Evolutionary conservation across 1,140 invertebrate genomes (phyloP).

Genomic region (Mamestra configurata): DNA sequence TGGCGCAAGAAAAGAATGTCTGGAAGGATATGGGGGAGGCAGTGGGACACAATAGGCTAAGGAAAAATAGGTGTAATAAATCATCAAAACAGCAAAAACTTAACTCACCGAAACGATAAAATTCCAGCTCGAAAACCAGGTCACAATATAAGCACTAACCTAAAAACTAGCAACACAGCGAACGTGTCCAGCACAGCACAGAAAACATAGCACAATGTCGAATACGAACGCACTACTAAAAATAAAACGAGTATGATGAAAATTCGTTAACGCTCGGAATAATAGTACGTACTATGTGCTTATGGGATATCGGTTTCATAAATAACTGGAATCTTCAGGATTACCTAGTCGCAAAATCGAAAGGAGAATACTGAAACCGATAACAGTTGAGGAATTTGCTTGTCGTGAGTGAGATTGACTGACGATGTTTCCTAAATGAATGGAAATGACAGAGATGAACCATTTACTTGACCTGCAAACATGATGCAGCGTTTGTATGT

Average conservation of each 20-base stretch:
- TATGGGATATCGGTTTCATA: slow-evolving; percentile 38
- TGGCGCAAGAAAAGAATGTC: too few species aligned
- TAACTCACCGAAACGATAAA: too few species aligned
- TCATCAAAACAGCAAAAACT: too few species aligned
- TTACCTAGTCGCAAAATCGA: background rate
- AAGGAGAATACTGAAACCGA: background rate
- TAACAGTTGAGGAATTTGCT: too few species aligned
- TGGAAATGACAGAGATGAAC: too few species aligned
- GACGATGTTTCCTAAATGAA: too few species aligned
- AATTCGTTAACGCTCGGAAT: slow-evolving; percentile 35
- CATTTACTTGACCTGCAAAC: too few species aligned
- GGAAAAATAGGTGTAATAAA: too few species aligned
- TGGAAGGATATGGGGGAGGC: too few species aligned
- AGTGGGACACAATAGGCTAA: too few species aligned
- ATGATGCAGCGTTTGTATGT: too few species aligned
- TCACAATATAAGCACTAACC: slow-evolving; percentile 18
- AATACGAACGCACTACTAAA: slow-evolving; percentile 25
- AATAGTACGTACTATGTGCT: background rate
- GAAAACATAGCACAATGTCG: slow-evolving; percentile 45
- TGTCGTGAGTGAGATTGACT: too few species aligned
- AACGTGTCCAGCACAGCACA: slow-evolving; percentile 11
- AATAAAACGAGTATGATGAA: slow-evolving; percentile 43
- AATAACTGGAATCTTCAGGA: background rate
- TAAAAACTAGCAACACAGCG: background rate
- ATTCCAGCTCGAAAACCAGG: background rate